Percentiles rank a stretch among this genome's conserved stretches.
phyloP scores from a whole-genome alignment of 2,888 invertebrate species.

The Sipha maydis region DNA sequence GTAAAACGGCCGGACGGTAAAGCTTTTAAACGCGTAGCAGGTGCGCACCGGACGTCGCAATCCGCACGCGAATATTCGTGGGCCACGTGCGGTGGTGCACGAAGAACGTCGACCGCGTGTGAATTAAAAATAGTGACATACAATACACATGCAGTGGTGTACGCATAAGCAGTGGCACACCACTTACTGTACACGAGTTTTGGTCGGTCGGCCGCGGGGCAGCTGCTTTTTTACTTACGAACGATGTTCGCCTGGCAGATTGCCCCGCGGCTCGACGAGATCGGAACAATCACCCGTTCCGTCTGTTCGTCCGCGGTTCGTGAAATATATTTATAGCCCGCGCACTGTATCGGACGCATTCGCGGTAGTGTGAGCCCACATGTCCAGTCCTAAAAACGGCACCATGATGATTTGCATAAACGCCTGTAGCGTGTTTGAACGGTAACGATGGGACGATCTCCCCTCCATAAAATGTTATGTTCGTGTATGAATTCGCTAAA shows the following conservation, averaged over 20 bases:
- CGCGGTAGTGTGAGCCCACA: slow-evolving; percentile 31
- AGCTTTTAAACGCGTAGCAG: too few relatives aligned
- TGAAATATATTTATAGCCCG: slow-evolving; percentile 34
- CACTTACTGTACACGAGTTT: too few relatives aligned
- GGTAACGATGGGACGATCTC: too few relatives aligned
- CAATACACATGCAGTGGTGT: background rate
- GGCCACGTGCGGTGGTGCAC: background rate
- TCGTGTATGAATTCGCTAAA: too few relatives aligned
- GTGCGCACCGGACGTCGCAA: too few relatives aligned
- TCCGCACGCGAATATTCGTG: background rate
- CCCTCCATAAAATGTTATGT: too few relatives aligned
- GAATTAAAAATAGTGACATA: background rate
- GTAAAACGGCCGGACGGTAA: too few relatives aligned
- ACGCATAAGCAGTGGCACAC: background rate
- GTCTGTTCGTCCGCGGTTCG: background rate
- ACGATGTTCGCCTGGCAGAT: slow-evolving; percentile 6
- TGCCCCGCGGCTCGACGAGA: slow-evolving; percentile 20
- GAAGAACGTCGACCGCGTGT: background rate
- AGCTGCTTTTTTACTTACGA: background rate
- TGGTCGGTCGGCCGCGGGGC: too few relatives aligned
- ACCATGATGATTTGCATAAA: background rate
- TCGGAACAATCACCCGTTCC: slow-evolving; percentile 35
- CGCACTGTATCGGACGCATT: slow-evolving; percentile 17
- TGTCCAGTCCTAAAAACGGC: slow-evolving; percentile 44
- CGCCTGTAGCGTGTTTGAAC: too few relatives aligned